These are phyloP conservation scores for Eristalis intricaria DNA, from an alignment of 2,888 invertebrate species.

Conservation along the genomic window DNA sequence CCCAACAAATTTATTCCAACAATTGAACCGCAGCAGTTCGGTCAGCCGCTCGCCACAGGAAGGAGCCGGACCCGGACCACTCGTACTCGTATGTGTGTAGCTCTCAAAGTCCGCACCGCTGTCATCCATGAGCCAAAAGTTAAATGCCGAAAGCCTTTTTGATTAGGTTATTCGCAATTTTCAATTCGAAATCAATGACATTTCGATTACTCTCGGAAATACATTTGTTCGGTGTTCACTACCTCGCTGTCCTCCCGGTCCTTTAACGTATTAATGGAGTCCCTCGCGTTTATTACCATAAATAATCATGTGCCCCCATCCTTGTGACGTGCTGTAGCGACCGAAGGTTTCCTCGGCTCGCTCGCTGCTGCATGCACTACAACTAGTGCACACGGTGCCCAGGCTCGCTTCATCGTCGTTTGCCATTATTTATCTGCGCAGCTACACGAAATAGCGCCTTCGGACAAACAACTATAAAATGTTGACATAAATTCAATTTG, in stretches of 20 bases:
- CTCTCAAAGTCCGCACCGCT: neutral
- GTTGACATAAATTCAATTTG: slow-evolving; percentile 78
- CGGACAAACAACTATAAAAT: slow-evolving; percentile 77
- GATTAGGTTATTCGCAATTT: slow-evolving; percentile 77
- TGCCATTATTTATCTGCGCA: slow-evolving; percentile 74
- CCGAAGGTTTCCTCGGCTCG: slow-evolving; percentile 17
- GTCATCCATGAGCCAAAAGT: slow-evolving; percentile 25
- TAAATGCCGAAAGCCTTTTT: slow-evolving; percentile 61
- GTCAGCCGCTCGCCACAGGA: neutral
- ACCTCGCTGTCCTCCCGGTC: neutral
- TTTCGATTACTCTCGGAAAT: slow-evolving; percentile 73
- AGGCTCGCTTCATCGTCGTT: slow-evolving; percentile 13
- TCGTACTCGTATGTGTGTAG: neutral
- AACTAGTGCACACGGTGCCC: slow-evolving; percentile 8
- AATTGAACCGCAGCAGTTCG: slow-evolving; percentile 40
- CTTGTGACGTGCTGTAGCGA: slow-evolving; percentile 45
- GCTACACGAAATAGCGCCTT: slow-evolving; percentile 77
- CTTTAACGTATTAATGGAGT: slow-evolving; percentile 65
- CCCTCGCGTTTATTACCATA: slow-evolving; percentile 64
- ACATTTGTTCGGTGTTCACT: slow-evolving; percentile 39
- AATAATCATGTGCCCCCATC: slow-evolving; percentile 63
- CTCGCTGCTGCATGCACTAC: slow-evolving; percentile 7
- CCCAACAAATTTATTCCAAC: slow-evolving; percentile 47
- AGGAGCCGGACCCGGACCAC: neutral
- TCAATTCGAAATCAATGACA: slow-evolving; percentile 76